Evolutionary conservation across 2,113 vertebrate species (phyloP).

Genomic region (Mormyrus iriodes): DNA sequence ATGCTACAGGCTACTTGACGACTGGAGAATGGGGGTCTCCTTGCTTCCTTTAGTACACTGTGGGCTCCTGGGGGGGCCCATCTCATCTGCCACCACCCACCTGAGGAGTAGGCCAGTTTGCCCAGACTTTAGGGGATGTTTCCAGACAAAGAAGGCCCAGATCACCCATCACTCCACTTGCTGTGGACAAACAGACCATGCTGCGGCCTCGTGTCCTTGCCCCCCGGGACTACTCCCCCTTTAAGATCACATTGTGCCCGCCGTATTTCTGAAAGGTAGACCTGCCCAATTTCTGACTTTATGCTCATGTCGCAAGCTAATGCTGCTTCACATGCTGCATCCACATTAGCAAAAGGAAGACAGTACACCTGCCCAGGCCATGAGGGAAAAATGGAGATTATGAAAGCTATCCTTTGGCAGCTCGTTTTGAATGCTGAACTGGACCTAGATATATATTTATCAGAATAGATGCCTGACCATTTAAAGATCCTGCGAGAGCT

Average conservation of each 20-base stretch:
- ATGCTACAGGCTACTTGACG: background rate
- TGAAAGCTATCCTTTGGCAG: background rate
- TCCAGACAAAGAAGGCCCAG: background rate
- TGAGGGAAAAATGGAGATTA: background rate
- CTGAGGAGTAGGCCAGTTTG: background rate
- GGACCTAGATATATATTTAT: background rate
- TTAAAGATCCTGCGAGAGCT: background rate
- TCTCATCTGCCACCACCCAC: background rate
- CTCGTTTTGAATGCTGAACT: background rate
- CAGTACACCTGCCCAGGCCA: background rate
- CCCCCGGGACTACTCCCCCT: background rate
- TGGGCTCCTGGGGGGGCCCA: background rate
- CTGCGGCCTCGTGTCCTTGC: background rate
- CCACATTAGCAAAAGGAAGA: background rate
- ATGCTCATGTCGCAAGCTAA: background rate
- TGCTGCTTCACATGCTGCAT: background rate
- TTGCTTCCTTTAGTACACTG: background rate
- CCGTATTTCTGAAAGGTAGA: background rate
- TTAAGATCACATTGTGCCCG: no score
- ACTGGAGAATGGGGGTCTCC: background rate
- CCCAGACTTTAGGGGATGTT: background rate
- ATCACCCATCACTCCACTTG: background rate
- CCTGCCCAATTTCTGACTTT: background rate
- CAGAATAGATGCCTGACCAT: background rate
- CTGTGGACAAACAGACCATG: background rate